Evolutionary conservation across 2,888 invertebrate species (phyloP).

Genomic region (Craniophora ligustri): DNA sequence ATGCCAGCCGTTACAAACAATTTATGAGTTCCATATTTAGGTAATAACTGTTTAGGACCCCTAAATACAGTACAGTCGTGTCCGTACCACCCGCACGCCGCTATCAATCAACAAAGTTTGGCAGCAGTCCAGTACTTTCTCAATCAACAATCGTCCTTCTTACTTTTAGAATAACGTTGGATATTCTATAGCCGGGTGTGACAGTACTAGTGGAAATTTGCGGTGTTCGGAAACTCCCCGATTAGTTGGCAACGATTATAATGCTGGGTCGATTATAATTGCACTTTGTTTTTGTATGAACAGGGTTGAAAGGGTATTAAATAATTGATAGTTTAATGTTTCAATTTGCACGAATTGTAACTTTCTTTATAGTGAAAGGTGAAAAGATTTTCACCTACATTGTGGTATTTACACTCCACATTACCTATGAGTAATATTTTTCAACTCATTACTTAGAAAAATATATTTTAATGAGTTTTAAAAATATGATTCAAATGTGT

Average conservation of each 20-base stretch:
- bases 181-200: constrained; percentile 12
- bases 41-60: constrained; percentile 14
- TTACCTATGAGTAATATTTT: no score
- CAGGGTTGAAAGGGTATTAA: constrained; percentile 13
- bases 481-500: no score
- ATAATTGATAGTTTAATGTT: constrained; percentile 2
- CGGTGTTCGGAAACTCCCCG: constrained; percentile 55
- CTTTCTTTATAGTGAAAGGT: no score
- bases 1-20: background rate
- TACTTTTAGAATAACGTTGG: constrained; percentile 10
- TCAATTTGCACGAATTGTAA: background rate
- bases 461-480: no score
- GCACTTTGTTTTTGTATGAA: constrained; percentile 49
- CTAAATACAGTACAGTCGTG: constrained; percentile 23
- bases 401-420: no score
- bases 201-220: constrained; percentile 44
- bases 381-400: no score
- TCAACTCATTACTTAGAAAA: no score
- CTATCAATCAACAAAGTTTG: constrained; percentile 53
- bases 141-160: constrained; percentile 14
- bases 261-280: constrained; percentile 45
- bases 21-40: constrained; percentile 15
- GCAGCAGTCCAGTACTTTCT: constrained; percentile 43
- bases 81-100: constrained; percentile 35
- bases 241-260: constrained; percentile 54